Base-by-base conservation (phyloP, 2,888 invertebrate species). In the Drosophila austrosaltans region DNA sequence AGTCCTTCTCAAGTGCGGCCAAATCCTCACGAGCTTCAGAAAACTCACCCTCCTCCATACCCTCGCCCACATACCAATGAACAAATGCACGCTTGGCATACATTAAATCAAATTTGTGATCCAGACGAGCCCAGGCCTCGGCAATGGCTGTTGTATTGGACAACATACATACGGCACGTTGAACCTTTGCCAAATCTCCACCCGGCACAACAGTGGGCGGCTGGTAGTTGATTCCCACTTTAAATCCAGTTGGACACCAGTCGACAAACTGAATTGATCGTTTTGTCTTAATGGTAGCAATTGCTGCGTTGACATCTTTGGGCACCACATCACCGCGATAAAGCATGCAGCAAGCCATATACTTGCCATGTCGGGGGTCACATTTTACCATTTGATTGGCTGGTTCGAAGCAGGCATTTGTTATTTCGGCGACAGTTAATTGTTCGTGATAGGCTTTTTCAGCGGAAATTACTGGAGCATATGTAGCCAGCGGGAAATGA, bases 91-190 rank as follows among this genome's bases (percentile, higher is more conserved):
- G 95, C 93, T 98, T 98, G 44, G 98, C 97, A 93, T 97, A 98
- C 98, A 98, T 98, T 87, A 98, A 93, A 93, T 98, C 98, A 92
- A 98, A 98, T 92, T 98, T 98, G 93, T 97, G 97, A 93, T 98
- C 97, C 71, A 98, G 93, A 83, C 97, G 95, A 64, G 97, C 98
- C 98, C 98, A 98, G 36, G 98, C 98, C 92, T 98, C 98, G 3
- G 98, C 98, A 90, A 98, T 98, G 77, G 98, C 98, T 0, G 98
- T 98, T 58, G 98, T 98, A 93, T 98, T 98, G 89, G 97, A 97
- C 92, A 98, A 93, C 98, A 98, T 98, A 94, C 98, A 98, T 7
- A 98, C 98, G 12, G 98, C 98, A 62, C 98, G 95, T 92, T 97
- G 97, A 1, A 98, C 98, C 93, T 97, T 98, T 74, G 98, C 98